Base-by-base conservation (phyloP, 2,888 invertebrate species). In the Microctonus brassicae region DNA sequence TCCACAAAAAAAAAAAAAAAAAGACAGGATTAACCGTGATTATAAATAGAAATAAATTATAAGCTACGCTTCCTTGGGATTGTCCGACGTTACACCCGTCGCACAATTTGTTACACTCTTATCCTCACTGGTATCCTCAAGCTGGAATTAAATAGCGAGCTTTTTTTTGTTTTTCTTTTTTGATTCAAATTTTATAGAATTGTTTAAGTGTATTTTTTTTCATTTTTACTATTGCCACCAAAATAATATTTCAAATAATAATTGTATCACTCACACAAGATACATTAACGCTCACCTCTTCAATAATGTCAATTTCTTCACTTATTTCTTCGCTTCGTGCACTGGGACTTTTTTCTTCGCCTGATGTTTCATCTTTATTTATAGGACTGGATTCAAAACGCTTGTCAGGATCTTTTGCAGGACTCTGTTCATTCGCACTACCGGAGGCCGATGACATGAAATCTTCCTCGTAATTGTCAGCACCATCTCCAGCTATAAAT, bases 401-500 rank as follows among this genome's bases (percentile, higher is more conserved):
- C 62, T 81, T 82, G 60, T 83, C 80, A 13, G 80, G 79, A 61
- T 82, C 80, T 75, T 86, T 87, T 17, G 72, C 75, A n/a, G 86
- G 84, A 75, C 84, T 87, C 73, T 84, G 83, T 73, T 87, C 86
- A 68, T 84, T 86, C 20, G 83, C 80, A 75, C 85, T 86, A 17
- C 83, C 84, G 5, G 87, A 86, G 57, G 85, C 82, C 10, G 86
- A 85, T 52, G 87, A 85, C 22, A 81, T 75, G 71, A 84, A 86
- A 72, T 87, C 86, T 71, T 87, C 86, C 55, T 87, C 86, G 55
- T 85, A 86, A 73, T 84, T 84, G 73, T 83, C 82, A 34, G 79
- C 76, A 33, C 77, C 79, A 73, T 84, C 81, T 24, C 79, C 77
- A 34, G 79, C 83, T 84, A 68, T 58, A 29, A 9, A 6, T 34